Evolutionary conservation across 2,113 vertebrate species (phyloP).

Genomic region (Melanocharis versteri): DNA sequence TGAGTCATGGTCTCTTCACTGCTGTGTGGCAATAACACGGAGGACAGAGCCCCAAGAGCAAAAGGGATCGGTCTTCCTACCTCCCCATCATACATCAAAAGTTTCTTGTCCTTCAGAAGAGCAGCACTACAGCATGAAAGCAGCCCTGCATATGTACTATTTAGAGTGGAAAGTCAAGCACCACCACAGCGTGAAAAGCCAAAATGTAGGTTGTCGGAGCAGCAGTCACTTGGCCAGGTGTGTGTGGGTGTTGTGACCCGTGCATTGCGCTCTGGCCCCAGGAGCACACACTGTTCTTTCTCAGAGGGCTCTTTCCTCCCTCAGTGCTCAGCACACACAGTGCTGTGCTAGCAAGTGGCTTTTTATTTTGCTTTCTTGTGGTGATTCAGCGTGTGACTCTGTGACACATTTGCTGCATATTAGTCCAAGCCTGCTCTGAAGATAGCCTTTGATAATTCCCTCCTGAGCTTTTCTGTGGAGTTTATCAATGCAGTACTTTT

Average conservation of each 20-base stretch:
- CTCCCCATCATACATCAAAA: not conserved
- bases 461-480: not conserved
- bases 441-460: not conserved
- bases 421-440: not conserved
- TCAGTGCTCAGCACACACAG: not conserved
- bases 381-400: rapidly evolving
- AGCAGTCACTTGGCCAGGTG: not conserved
- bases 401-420: not conserved
- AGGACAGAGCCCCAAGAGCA: not conserved
- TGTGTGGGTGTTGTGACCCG: rapidly evolving
- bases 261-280: rapidly evolving
- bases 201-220: not conserved
- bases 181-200: rapidly evolving
- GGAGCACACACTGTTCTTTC: not conserved
- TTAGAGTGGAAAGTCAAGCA: not conserved
- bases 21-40: not conserved
- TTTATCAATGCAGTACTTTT: not conserved
- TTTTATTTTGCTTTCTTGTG: not conserved
- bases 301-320: not conserved
- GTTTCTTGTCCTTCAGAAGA: not conserved
- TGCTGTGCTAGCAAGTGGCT: not conserved
- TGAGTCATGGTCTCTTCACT: not conserved
- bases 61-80: not conserved
- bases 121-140: not conserved
- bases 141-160: not conserved